These are phyloP conservation scores for Xylota segnis DNA, from an alignment of 2,888 invertebrate species.

Conservation along the genomic window DNA sequence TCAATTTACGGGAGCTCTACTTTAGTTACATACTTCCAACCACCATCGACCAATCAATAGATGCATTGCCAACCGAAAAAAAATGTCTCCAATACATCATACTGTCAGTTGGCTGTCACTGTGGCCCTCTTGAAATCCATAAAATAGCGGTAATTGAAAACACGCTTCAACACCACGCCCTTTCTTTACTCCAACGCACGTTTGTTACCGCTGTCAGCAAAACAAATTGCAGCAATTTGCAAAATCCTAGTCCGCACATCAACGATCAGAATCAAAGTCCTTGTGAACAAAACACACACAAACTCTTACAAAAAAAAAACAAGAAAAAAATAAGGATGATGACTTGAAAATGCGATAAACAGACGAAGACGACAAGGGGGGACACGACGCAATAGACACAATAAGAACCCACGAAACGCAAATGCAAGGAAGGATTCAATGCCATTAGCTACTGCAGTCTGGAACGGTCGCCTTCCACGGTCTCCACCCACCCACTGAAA, in stretches of 20 bases:
- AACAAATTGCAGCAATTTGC: slow-evolving; percentile 80
- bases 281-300: slow-evolving; percentile 26
- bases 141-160: slow-evolving; percentile 68
- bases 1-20: background rate
- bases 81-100: slow-evolving; percentile 31
- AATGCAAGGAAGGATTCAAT: slow-evolving; percentile 60
- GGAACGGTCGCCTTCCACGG: slow-evolving; percentile 3
- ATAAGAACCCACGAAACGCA: slow-evolving; percentile 54
- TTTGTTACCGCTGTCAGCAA: slow-evolving; percentile 78
- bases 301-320: background rate
- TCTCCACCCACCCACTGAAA: slow-evolving; percentile 8
- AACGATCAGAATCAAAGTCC: slow-evolving; percentile 64
- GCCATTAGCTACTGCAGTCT: slow-evolving; percentile 63
- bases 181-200: slow-evolving; percentile 26
- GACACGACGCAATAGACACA: slow-evolving; percentile 37
- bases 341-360: slow-evolving; percentile 60
- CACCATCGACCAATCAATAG: background rate
- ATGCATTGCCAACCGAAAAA: background rate
- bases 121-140: slow-evolving; percentile 26
- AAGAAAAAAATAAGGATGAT: slow-evolving; percentile 29
- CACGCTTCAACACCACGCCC: slow-evolving; percentile 32
- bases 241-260: slow-evolving; percentile 64
- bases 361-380: slow-evolving; percentile 48
- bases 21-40: background rate
- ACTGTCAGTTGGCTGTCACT: slow-evolving; percentile 50